phyloP scores from a whole-genome alignment of 2,797 vertebrate species.

The Chrosomus eos region DNA sequence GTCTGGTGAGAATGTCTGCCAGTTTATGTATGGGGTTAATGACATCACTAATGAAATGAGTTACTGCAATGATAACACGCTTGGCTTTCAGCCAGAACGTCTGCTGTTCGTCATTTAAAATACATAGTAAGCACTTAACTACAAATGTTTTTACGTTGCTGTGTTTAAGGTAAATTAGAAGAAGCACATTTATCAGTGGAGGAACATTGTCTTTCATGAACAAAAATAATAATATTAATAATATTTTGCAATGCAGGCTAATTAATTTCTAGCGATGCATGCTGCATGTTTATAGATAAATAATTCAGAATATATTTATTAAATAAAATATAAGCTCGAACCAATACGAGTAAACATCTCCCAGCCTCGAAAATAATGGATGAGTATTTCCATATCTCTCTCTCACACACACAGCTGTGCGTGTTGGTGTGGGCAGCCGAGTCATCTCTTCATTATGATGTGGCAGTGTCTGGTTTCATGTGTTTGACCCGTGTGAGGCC shows the following conservation, averaged over 20 bases:
- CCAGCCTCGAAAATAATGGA: neutral
- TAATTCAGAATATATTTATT: neutral
- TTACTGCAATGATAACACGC: constrained; percentile 48
- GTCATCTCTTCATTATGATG: constrained; percentile 70
- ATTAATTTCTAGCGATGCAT: constrained; percentile 5
- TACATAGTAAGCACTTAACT: constrained; percentile 42
- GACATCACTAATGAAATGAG: constrained; percentile 58
- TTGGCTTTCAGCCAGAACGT: constrained; percentile 54
- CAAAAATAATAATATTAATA: neutral
- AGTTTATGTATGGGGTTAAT: constrained; percentile 50
- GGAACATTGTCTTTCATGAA: constrained; percentile 5
- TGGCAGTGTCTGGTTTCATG: constrained; percentile 69
- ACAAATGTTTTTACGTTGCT: constrained; percentile 35
- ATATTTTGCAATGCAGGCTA: neutral
- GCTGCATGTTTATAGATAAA: neutral
- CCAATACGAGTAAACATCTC: neutral
- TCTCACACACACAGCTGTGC: constrained; percentile 38
- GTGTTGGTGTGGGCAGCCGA: constrained; percentile 57
- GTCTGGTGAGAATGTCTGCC: constrained; percentile 48
- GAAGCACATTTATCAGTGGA: constrained; percentile 5
- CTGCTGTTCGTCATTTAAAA: constrained; percentile 50
- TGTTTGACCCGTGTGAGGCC: constrained; percentile 72
- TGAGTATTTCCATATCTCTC: constrained; percentile 25
- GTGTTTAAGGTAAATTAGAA: constrained; percentile 37
- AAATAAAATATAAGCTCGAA: neutral